These are phyloP conservation scores for Hydroisotoma schaefferi DNA, from an alignment of 2,888 invertebrate species.

Conservation along the genomic window DNA sequence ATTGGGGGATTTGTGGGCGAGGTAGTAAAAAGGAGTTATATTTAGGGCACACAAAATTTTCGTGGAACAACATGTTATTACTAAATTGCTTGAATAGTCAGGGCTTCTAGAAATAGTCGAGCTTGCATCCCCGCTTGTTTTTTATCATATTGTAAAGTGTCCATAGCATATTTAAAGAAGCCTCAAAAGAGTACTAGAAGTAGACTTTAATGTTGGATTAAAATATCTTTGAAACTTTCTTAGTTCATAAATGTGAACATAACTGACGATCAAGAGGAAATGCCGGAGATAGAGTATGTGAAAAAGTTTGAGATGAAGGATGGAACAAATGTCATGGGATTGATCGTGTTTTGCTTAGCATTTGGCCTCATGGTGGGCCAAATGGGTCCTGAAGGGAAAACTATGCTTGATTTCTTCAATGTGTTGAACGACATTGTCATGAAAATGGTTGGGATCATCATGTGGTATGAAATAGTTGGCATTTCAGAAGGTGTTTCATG, in stretches of 20 bases:
- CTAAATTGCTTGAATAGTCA: no score
- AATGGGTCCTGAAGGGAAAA: conserved; percentile 57
- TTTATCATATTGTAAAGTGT: no score
- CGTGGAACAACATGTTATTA: no score
- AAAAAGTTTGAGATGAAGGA: conserved; percentile 51
- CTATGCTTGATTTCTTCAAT: conserved; percentile 62
- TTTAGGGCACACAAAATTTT: no score
- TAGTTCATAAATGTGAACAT: not conserved
- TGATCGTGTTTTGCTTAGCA: conserved; percentile 61
- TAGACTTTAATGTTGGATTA: no score
- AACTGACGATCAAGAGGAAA: not conserved
- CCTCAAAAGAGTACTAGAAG: conserved; percentile 2
- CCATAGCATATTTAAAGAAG: no score
- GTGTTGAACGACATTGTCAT: conserved; percentile 62
- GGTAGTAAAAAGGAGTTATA: no score
- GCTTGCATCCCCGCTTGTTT: no score
- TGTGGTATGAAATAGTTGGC: conserved; percentile 56
- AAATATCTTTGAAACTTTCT: no score
- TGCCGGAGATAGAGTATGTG: not conserved
- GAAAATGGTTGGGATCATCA: conserved; percentile 59
- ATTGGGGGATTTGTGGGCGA: no score
- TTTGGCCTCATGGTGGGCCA: conserved; percentile 61
- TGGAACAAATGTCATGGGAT: conserved; percentile 65
- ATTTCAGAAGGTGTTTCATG: no score
- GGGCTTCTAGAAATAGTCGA: no score